Base-by-base conservation (phyloP, 2,888 invertebrate genomes). In the Buathra laborator region DNA sequence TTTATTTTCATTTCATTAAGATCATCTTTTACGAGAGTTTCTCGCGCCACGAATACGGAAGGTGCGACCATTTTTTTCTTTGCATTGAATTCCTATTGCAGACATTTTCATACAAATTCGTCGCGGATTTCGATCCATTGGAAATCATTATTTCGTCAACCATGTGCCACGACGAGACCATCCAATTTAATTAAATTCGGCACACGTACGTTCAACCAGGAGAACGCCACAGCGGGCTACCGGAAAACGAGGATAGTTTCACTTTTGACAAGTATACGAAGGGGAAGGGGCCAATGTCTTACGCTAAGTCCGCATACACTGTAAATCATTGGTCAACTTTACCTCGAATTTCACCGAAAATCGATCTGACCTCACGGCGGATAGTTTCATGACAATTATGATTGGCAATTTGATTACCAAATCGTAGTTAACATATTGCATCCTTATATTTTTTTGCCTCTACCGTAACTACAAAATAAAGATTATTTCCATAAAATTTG, bases 241-340 rank as follows among this genome's bases (percentile, higher is more conserved):
- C 81, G 81, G 85, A 85, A 85, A 82, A 79, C 75, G 79, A 44
- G 72, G 51, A 78, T 79, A 72, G 82, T 85, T 85, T 85, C 85
- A 85, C 85, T 85, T 85, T 83, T 85, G 79, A 77, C 72, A 76
- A 75, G 48, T 19, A 43, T 51, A 59, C 46, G 79, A 24, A 67
- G 46, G 29, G 29, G 59, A 32, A n/a, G 37, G 48, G 19, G 46
- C 29, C 46, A 24, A 19, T 24, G 2, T 66, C 19, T 74, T 56
- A 70, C 67, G 84, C 44, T 67, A 66, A 46, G 46, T 59, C 24
- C 14, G 29, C 53, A 43, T 16, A 51, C 48, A 12, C 48, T 51
- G 72, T 56, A 14, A 62, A 70, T 72, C 48, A 62, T 86, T 79
- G 81, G 53, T 76, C 79, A 80, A 82, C 24, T 66, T 72, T 43